Percentiles rank a stretch among this genome's conserved stretches.
Evolutionary conservation across 1,140 invertebrate species (phyloP).

Genomic region (Drosophila baimaii): DNA sequence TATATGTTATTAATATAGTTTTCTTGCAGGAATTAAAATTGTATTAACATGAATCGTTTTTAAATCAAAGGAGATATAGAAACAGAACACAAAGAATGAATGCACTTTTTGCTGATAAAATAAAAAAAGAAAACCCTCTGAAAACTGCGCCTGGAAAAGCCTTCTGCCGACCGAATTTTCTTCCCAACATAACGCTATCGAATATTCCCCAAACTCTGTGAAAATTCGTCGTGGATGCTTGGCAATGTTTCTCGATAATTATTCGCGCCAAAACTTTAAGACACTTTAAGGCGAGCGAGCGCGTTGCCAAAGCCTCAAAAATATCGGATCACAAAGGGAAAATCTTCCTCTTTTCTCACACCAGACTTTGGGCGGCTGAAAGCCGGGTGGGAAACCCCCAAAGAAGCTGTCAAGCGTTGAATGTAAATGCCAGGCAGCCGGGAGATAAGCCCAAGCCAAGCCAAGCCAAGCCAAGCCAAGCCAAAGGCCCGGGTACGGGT

Average conservation of each 20-base stretch:
- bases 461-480: slow-evolving; percentile 31
- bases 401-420: slow-evolving; percentile 80
- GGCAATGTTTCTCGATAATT: slow-evolving; percentile 37
- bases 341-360: slow-evolving; percentile 29
- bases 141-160: background rate
- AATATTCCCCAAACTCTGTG: slow-evolving; percentile 6
- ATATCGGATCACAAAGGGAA: slow-evolving; percentile 55
- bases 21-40: background rate
- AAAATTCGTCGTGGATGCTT: background rate
- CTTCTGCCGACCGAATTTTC: background rate
- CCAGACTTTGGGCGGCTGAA: background rate
- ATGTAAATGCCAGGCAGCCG: slow-evolving; percentile 80
- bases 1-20: background rate
- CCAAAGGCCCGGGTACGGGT: slow-evolving; percentile 2
- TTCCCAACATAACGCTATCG: slow-evolving; percentile 27
- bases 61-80: background rate
- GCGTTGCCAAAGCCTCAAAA: slow-evolving; percentile 22
- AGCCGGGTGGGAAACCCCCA: slow-evolving; percentile 8
- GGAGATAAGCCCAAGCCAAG: slow-evolving; percentile 71
- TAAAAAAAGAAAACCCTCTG: background rate
- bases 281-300: slow-evolving; percentile 31
- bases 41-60: too few relatives aligned
- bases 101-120: background rate
- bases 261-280: slow-evolving; percentile 28
- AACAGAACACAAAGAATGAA: background rate